Base-by-base conservation (phyloP, 2,888 invertebrate species). In the Xestia rhomboidea region DNA sequence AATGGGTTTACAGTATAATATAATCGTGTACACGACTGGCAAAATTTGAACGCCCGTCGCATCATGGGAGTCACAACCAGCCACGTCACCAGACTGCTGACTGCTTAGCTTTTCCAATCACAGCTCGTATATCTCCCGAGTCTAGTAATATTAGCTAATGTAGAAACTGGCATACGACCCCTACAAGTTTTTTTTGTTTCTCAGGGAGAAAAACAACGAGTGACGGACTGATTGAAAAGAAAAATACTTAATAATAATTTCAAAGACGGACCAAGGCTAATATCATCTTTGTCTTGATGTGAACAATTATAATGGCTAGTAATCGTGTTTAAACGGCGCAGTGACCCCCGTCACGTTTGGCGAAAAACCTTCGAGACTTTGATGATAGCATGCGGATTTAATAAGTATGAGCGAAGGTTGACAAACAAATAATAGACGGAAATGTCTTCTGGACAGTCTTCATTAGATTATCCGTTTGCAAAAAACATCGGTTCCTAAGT, bases 321-420 rank as follows among this genome's bases (percentile, higher is more conserved):
- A 76, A 85, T 73, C 70, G 54, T 71, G n/a, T 34, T 67, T 46
- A 67, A 76, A 46, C 51, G 69, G 85, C 82, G 60, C 73, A 81
- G 76, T 83, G 82, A 82, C 85, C 85, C 85, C 85, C 68, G 83
- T 68, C 82, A 83, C 85, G 72, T 76, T 82, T 72, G 57, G 51
- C 85, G 46, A 83, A 80, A 81, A 76, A 41, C 83, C 85, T 83
- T 83, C 83, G 54, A 69, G 66, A 27, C 49, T 75, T 15, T 73
- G 68, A 83, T 76, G 85, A 85, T 73, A 71, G 70, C 70, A 74
- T 63, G 76, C 82, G 73, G 77, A 83, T 85, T 85, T 83, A 83
- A 77, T 80, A 73, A 73, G 51, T 64, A n/a, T 68, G 82, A 57
- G 67, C 68, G 85, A 83, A 83, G 83, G 83, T 81, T 85, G 82